A percentile compares a stretch with the other conserved stretches of the same genome.
phyloP scores from a whole-genome alignment of 2,888 invertebrate genomes.

The Drosophila diplacantha region DNA sequence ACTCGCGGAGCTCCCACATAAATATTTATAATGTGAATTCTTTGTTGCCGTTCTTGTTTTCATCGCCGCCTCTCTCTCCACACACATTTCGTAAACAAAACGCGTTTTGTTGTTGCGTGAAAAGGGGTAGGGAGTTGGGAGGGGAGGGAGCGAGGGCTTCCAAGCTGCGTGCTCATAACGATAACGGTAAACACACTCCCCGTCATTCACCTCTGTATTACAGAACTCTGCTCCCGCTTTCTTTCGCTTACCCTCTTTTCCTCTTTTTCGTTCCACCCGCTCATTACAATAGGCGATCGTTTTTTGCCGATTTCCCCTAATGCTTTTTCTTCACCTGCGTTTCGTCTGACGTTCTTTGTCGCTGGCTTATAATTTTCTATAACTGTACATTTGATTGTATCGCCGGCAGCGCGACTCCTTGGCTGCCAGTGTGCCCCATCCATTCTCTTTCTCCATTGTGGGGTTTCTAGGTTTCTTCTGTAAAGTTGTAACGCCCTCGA shows the following conservation, averaged over 20 bases:
- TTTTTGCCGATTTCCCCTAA: conserved; percentile 13
- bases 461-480: conserved; percentile 10
- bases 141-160: conserved; percentile 10
- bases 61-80: conserved; percentile 44
- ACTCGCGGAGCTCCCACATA: conserved; percentile 42
- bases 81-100: conserved; percentile 70
- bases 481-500: conserved; percentile 17
- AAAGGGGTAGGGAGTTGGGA: conserved; percentile 2
- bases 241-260: background rate
- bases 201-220: conserved; percentile 9
- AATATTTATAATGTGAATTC: conserved; percentile 55
- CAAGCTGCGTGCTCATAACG: conserved; percentile 57
- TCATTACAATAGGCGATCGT: conserved; percentile 32
- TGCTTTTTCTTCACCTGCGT: conserved; percentile 21
- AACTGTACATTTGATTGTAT: conserved; percentile 58
- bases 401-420: conserved; percentile 28
- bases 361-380: conserved; percentile 58
- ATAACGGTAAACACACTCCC: conserved; percentile 44
- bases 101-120: conserved; percentile 61
- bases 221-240: conserved; percentile 6
- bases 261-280: conserved; percentile 3
- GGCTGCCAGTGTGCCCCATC: conserved; percentile 20
- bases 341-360: conserved; percentile 46
- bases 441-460: conserved; percentile 16
- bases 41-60: conserved; percentile 58